Evolutionary conservation across 1,140 invertebrate genomes (phyloP).

Genomic region (Vollenhovia emeryi): DNA sequence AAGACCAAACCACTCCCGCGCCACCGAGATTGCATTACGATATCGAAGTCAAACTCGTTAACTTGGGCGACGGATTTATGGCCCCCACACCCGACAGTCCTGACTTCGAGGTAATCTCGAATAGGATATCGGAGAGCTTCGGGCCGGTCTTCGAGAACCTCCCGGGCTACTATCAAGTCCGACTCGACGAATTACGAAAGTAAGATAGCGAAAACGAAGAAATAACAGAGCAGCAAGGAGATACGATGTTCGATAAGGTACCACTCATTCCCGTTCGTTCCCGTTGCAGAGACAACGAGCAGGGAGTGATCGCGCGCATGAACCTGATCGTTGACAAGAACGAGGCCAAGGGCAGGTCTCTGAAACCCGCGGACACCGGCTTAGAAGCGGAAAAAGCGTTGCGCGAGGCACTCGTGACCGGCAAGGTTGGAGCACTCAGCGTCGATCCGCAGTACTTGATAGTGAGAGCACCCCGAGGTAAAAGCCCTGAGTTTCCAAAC

Average conservation of each 20-base stretch:
- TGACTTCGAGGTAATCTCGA: conserved; percentile 91
- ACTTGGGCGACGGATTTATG: conserved; percentile 91
- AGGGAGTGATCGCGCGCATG: conserved; percentile 88
- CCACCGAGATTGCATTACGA: conserved; percentile 89
- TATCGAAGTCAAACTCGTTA: conserved; percentile 90
- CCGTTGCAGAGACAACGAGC: conserved; percentile 81
- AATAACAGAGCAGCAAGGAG: background rate
- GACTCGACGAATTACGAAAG: conserved; percentile 90
- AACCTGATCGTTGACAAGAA: conserved; percentile 89
- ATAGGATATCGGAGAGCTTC: conserved; percentile 89
- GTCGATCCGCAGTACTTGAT: conserved; percentile 92
- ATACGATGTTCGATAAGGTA: background rate
- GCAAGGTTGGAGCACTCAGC: conserved; percentile 90
- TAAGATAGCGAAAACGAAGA: conserved; percentile 75
- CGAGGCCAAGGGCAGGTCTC: conserved; percentile 87
- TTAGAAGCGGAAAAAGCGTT: conserved; percentile 85
- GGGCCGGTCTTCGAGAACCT: conserved; percentile 87
- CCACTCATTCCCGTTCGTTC: conserved; percentile 1
- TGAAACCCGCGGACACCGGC: conserved; percentile 83
- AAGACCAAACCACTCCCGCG: conserved; percentile 87
- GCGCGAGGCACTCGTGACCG: conserved; percentile 89
- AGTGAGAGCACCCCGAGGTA: conserved; percentile 87
- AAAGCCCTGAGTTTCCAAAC: background rate
- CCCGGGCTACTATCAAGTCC: conserved; percentile 90
- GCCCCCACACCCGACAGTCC: conserved; percentile 88